phyloP scores from a whole-genome alignment of 2,113 vertebrate species.

The Sakesphorus luctuosus region DNA sequence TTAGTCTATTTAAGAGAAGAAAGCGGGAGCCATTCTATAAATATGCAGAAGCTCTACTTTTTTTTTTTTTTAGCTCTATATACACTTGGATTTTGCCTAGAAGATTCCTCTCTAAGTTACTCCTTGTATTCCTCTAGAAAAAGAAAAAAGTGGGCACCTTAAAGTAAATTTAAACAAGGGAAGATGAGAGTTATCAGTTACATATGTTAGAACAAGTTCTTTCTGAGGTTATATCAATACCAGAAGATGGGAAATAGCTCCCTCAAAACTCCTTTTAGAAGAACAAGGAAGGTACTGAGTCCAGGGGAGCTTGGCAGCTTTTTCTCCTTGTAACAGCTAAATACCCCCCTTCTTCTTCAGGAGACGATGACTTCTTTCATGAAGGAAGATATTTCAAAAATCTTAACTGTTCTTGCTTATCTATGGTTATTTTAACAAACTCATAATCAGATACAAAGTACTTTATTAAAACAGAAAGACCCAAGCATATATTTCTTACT shows the following conservation, averaged over 20 bases:
- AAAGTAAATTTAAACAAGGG: neutral
- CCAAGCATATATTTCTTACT: neutral
- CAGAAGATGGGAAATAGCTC: conserved; percentile 38
- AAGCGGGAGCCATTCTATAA: neutral
- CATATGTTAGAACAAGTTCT: conserved; percentile 17
- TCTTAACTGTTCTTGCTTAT: neutral
- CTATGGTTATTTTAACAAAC: neutral
- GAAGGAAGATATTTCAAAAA: neutral
- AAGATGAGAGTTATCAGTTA: neutral
- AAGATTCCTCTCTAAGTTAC: neutral
- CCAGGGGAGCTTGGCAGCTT: neutral
- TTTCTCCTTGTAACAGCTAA: neutral
- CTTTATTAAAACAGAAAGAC: neutral
- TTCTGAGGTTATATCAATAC: conserved; percentile 38
- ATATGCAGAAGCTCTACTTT: neutral
- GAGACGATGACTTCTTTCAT: neutral
- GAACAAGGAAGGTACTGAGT: conserved; percentile 15
- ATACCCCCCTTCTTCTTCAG: neutral
- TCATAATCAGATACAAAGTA: neutral
- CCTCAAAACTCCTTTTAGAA: neutral
- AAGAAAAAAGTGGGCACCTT: neutral
- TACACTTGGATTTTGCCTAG: neutral
- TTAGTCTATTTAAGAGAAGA: neutral
- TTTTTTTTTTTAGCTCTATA: neutral
- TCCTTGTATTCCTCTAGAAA: neutral